These are phyloP conservation scores for Campoletis sonorensis DNA, from an alignment of 1,140 invertebrate genomes.

Conservation along the genomic window DNA sequence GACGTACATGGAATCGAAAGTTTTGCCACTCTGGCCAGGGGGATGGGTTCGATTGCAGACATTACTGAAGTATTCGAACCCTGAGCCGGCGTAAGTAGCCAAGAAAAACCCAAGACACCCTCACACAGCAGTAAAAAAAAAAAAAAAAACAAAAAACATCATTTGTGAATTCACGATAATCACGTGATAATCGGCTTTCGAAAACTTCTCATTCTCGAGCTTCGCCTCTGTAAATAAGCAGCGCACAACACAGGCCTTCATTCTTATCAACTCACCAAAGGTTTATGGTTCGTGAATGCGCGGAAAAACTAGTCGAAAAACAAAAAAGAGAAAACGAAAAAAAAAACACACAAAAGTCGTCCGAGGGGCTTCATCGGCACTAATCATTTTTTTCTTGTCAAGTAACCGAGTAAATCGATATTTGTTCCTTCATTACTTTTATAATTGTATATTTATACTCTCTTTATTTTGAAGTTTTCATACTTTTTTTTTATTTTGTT, in stretches of 20 bases:
- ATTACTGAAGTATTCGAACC: conserved; percentile 65
- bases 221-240: conserved; percentile 23
- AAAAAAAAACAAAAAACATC: neutral
- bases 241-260: too few species aligned
- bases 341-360: too few species aligned
- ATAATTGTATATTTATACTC: too few species aligned
- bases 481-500: neutral
- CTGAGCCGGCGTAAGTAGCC: conserved; percentile 66
- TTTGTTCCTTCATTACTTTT: too few species aligned
- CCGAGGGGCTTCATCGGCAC: too few species aligned
- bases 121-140: conserved; percentile 6
- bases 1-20: conserved; percentile 76
- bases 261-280: too few species aligned
- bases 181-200: conserved; percentile 42
- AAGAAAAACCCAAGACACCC: conserved; percentile 19
- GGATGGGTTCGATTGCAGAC: conserved; percentile 77
- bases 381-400: too few species aligned
- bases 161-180: conserved; percentile 19
- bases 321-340: neutral
- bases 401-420: too few species aligned
- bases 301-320: too few species aligned
- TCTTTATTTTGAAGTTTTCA: neutral
- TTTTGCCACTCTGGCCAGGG: conserved; percentile 79
- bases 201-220: conserved; percentile 39
- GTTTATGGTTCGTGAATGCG: too few species aligned